Base-by-base conservation (phyloP, 2,113 vertebrate species). In the Melozone crissalis region DNA sequence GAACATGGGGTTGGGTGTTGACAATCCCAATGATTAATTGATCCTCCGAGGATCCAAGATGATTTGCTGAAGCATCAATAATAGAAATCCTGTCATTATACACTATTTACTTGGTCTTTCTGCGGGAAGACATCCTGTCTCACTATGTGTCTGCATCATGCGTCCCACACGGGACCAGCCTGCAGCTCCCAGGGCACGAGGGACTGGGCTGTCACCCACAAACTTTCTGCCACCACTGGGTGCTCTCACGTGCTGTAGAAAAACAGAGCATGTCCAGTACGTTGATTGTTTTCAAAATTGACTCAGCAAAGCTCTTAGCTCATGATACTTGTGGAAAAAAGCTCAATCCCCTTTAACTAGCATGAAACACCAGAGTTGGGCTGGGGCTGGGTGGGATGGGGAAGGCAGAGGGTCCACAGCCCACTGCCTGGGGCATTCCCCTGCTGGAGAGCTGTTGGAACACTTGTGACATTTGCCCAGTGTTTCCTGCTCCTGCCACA, bases 1-100 rank as follows among this genome's bases (percentile, higher is more conserved):
- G 68, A 95, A 31, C 93, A n/a, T 91, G 90, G 71, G 90, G 73
- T 94, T 97, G 95, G 95, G 96, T 95, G 95, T 95, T 97, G 97
- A 97, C 95, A 95, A 87, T 94, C 95, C 91, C 87, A 54, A 93
- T 96, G 96, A 97, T 96, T 85, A 97, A 97, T 97, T 94, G 95
- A 97, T 96, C 95, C 95, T 97, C 82, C 0, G 95, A 96, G 96
- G 92, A 96, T 94, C 94, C 83, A 83, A 95, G 87, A 94, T 87
- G 96, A 96, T 97, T 97, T 97, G 96, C 95, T 97, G 96, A 96
- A 96, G 96, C 95, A 97, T 96, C 93, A 96, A 91, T 97, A 97
- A 97, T 97, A 94, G 93, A 97, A 96, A 95, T 97, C 95, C 96
- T 97, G 95, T 96, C 95, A 93, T 97, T 97, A 94, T 89, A 26